A percentile compares a stretch with the other conserved stretches of the same genome.
phyloP scores from a whole-genome alignment of 2,797 vertebrate species.

The Glossophaga mutica region DNA sequence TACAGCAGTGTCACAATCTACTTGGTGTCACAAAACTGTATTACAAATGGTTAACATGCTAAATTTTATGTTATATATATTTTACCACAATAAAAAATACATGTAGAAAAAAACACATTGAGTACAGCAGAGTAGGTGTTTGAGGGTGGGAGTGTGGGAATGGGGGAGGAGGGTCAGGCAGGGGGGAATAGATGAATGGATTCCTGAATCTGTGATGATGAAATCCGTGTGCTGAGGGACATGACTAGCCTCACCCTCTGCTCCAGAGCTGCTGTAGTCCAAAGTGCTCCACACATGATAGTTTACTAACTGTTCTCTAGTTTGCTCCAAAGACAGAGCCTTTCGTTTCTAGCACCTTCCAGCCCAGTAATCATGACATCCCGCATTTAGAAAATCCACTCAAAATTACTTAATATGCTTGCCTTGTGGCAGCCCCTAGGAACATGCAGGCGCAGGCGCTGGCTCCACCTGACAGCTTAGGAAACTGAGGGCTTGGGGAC shows the following conservation, averaged over 20 bases:
- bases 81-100: neutral
- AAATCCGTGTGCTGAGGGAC: neutral
- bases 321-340: neutral
- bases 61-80: neutral
- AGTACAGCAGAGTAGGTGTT: neutral
- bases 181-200: neutral
- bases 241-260: neutral
- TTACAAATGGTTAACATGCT: neutral
- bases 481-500: neutral
- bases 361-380: neutral
- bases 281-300: neutral
- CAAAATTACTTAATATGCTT: neutral
- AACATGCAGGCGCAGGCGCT: fast-evolving
- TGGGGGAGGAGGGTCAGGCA: neutral
- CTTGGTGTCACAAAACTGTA: neutral
- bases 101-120: neutral
- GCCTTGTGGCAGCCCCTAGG: neutral
- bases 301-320: neutral
- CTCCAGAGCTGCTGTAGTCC: neutral
- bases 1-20: no score
- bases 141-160: neutral
- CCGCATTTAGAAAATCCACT: neutral
- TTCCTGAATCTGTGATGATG: neutral
- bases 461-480: neutral
- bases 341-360: neutral